Evolutionary conservation across 2,113 vertebrate species (phyloP), one percentile per base, ranked within the genome.

Genomic region (Falco punctatus): DNA sequence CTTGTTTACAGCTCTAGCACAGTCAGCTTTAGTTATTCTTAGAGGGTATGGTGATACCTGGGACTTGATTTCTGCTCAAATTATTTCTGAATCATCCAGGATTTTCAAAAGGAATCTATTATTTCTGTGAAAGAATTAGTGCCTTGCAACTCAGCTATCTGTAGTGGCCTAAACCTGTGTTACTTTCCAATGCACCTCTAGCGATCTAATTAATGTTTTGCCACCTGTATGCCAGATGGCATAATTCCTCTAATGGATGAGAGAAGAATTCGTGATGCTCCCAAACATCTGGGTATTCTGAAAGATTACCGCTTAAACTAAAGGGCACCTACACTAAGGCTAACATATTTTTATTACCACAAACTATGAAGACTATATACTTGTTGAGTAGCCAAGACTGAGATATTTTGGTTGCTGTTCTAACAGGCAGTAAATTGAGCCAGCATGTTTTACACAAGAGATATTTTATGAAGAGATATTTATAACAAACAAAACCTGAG

Each of bases 381-480:
- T 66, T 93, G 72, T 86, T 49, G 28, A 83, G 81, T 35, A 88
- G 85, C 52, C 77, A 87, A 93, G 73, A 83, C 2, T 28, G 33
- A 93, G 94, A 44, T 88, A 94, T 15, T 94, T 94, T 14, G 6
- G 94, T 86, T 65, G 42, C 44, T 94, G 66, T 87, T 92, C 62
- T 74, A 96, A 78, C 38, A 91, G 24, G 58, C 52, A 94, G 57
- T 62, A 96, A 96, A 97, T 35, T 90, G 72, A 93, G 40, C 42
- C 81, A 93, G n/a, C 1, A 3, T 49, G 40, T 59, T 84, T 78
- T 73, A 95, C n/a, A 92, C 21, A 90, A 61, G 52, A 83, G n/a
- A 44, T 67, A 92, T 93, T 84, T 88, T 51, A 93, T 52, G 46
- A 94, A 91, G 38, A 69, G 38, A 24, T 86, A 86, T 72, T 93